Evolutionary conservation across 2,888 invertebrate genomes (phyloP).

Genomic region (Yponomeuta evonymella): DNA sequence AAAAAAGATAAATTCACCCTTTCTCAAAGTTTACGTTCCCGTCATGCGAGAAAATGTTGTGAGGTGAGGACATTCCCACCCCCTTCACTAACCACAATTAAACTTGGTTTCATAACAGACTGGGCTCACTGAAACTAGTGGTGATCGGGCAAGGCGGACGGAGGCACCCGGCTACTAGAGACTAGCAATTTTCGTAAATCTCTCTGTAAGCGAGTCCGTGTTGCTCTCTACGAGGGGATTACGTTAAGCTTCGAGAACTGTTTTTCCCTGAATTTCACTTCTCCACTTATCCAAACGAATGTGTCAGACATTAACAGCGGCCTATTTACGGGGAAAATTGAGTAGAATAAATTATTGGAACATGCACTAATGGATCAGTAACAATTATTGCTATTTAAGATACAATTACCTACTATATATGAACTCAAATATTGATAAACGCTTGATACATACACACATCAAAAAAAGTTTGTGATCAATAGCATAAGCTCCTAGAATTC

Average conservation of each 20-base stretch:
- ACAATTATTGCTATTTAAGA: no score
- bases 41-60: no score
- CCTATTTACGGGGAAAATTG: background rate
- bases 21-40: no score
- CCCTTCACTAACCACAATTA: background rate
- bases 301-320: constrained; percentile 40
- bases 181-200: constrained; percentile 41
- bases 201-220: constrained; percentile 46
- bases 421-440: no score
- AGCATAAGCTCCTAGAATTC: no score
- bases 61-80: no score
- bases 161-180: background rate
- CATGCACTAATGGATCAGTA: background rate
- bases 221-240: constrained; percentile 46
- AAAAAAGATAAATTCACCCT: no score
- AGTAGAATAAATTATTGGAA: background rate
- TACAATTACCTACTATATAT: no score
- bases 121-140: background rate
- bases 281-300: constrained; percentile 41
- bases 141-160: background rate
- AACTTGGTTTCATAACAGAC: background rate
- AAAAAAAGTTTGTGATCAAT: no score
- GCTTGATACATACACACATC: no score
- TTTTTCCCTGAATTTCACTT: constrained; percentile 28
- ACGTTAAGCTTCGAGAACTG: constrained; percentile 52